These are phyloP conservation scores for Ylistrum balloti DNA, from an alignment of 1,140 invertebrate species.

Conservation along the genomic window DNA sequence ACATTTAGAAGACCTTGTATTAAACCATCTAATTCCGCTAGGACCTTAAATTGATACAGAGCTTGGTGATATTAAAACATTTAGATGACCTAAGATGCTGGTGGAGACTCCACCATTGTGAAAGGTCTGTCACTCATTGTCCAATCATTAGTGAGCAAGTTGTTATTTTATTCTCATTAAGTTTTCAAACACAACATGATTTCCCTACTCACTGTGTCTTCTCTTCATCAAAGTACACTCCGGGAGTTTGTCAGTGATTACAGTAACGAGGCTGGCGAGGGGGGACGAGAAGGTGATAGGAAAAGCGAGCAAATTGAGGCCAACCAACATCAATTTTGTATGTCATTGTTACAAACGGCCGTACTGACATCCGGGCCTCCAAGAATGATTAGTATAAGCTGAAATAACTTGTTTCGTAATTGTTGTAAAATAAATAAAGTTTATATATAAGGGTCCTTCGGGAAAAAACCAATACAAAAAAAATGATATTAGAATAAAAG, in stretches of 20 bases:
- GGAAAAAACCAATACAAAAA: too few species aligned
- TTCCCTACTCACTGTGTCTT: not conserved
- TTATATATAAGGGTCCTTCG: too few species aligned
- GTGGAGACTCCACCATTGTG: not conserved
- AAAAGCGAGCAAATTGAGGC: too few species aligned
- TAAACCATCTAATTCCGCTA: conserved; percentile 38
- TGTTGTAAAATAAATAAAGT: too few species aligned
- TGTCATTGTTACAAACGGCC: too few species aligned
- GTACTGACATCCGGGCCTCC: too few species aligned
- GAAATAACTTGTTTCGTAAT: too few species aligned
- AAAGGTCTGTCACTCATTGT: not conserved
- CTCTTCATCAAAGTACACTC: not conserved
- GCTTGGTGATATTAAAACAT: not conserved
- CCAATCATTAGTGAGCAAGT: not conserved
- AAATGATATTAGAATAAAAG: too few species aligned
- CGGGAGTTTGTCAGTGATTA: not conserved
- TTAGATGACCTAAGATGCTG: not conserved
- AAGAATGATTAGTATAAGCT: too few species aligned
- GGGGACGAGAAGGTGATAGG: not conserved
- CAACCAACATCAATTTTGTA: too few species aligned
- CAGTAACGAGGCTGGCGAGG: not conserved
- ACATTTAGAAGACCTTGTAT: conserved; percentile 25
- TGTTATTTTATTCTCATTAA: conserved; percentile 36
- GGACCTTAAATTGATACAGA: conserved; percentile 26
- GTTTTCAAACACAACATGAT: conserved; percentile 33